These are phyloP conservation scores for Drosophila obscura DNA, from an alignment of 1,140 invertebrate genomes.

Conservation along the genomic window DNA sequence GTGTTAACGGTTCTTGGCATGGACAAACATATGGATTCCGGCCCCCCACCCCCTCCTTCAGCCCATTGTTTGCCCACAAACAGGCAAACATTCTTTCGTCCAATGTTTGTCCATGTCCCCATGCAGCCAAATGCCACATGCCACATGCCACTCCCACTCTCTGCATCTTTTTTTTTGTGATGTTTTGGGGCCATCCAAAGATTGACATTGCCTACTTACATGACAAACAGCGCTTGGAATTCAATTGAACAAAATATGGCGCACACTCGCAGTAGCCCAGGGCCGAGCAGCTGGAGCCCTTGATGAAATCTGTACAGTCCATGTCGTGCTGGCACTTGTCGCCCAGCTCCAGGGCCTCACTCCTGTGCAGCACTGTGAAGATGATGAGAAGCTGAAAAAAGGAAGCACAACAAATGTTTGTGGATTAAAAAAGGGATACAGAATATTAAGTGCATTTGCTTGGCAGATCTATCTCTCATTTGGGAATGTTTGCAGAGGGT, in stretches of 20 bases:
- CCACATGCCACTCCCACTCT: conserved; percentile 31
- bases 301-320: conserved; percentile 84
- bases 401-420: too few relatives aligned
- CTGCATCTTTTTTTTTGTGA: conserved; percentile 3
- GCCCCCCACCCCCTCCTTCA: too few relatives aligned
- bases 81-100: conserved; percentile 24
- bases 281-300: conserved; percentile 81
- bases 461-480: too few relatives aligned
- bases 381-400: conserved; percentile 53
- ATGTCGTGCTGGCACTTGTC: conserved; percentile 83
- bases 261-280: conserved; percentile 87
- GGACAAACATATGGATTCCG: too few relatives aligned
- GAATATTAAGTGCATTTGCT: too few relatives aligned
- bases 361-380: conserved; percentile 53
- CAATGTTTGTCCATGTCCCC: conserved; percentile 43
- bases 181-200: conserved; percentile 71
- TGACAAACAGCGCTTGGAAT: conserved; percentile 87
- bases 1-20: too few relatives aligned
- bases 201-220: conserved; percentile 86
- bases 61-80: conserved; percentile 29
- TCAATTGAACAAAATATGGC: conserved; percentile 87
- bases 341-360: conserved; percentile 60
- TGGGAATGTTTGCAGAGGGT: too few relatives aligned
- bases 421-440: too few relatives aligned
- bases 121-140: conserved; percentile 16